Percentiles rank a stretch among this genome's conserved stretches.
Conservation (phyloP, 1,140 invertebrate species). For the Penaeus chinensis region DNA sequence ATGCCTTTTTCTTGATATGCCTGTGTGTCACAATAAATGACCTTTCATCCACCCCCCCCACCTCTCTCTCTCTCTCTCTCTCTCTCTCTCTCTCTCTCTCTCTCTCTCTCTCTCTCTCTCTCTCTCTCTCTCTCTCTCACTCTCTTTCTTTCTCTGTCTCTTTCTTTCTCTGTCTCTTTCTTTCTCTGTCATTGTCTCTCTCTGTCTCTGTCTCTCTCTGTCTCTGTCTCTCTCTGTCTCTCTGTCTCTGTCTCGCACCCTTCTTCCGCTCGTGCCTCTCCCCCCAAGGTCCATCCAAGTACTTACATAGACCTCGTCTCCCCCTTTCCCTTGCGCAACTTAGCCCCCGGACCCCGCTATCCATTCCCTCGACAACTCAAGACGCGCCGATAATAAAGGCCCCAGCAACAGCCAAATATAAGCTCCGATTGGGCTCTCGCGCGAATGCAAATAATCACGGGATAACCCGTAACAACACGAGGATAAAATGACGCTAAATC, state of each 20-base stretch:
- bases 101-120: not conserved
- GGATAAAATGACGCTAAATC: too few relatives aligned
- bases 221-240: not conserved
- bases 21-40: not conserved
- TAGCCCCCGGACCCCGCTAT: not conserved
- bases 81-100: not conserved
- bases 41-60: not conserved
- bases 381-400: too few relatives aligned
- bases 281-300: not conserved
- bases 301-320: not conserved
- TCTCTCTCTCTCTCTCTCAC: not conserved
- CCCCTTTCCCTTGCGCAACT: not conserved
- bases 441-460: too few relatives aligned
- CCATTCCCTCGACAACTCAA: too few relatives aligned
- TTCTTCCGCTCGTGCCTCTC: too few relatives aligned
- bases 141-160: not conserved
- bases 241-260: not conserved
- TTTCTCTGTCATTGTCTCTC: not conserved
- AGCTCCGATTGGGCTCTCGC: too few relatives aligned
- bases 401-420: too few relatives aligned
- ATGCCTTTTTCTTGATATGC: not conserved
- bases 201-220: not conserved
- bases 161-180: not conserved
- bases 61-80: not conserved
- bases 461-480: too few relatives aligned